phyloP scores from a whole-genome alignment of 2,888 invertebrate genomes.

The Zygaena filipendulae region DNA sequence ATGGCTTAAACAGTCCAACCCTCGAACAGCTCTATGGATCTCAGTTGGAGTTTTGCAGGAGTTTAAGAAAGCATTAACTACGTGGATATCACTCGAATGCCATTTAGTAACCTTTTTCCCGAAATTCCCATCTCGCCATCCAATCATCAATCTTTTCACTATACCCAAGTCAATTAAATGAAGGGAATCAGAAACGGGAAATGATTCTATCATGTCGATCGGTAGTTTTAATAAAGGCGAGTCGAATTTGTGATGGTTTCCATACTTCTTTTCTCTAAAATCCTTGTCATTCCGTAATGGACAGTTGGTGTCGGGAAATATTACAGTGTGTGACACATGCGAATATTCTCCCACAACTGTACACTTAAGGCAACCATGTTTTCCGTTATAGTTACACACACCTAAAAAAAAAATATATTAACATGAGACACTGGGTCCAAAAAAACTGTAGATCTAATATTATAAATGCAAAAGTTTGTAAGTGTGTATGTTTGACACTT shows the following conservation, averaged over 20 bases:
- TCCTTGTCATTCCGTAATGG: constrained; percentile 11
- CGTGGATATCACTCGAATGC: constrained; percentile 7
- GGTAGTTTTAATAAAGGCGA: constrained; percentile 9
- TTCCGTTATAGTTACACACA: too few relatives aligned
- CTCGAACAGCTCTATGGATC: constrained; percentile 10
- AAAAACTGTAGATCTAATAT: too few relatives aligned
- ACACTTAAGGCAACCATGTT: too few relatives aligned
- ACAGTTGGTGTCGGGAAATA: constrained; percentile 4
- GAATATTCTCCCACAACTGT: constrained; percentile 19
- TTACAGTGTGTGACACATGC: constrained; percentile 17
- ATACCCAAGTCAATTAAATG: constrained; percentile 17
- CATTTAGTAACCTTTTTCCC: constrained; percentile 14
- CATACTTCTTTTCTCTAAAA: constrained; percentile 13
- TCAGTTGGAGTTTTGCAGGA: constrained; percentile 5
- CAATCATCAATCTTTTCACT: constrained; percentile 16
- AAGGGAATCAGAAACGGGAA: constrained; percentile 16
- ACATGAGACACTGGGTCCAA: too few relatives aligned
- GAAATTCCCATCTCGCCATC: constrained; percentile 18
- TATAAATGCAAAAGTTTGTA: too few relatives aligned
- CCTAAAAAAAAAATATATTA: background rate
- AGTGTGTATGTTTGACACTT: constrained; percentile 14
- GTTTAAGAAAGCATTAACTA: constrained; percentile 1
- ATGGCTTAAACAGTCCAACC: constrained; percentile 8
- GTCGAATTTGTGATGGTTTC: constrained; percentile 12
- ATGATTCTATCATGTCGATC: constrained; percentile 18